These are phyloP conservation scores for Blastobasis lacticolella DNA, from an alignment of 2,888 invertebrate species.

Conservation along the genomic window DNA sequence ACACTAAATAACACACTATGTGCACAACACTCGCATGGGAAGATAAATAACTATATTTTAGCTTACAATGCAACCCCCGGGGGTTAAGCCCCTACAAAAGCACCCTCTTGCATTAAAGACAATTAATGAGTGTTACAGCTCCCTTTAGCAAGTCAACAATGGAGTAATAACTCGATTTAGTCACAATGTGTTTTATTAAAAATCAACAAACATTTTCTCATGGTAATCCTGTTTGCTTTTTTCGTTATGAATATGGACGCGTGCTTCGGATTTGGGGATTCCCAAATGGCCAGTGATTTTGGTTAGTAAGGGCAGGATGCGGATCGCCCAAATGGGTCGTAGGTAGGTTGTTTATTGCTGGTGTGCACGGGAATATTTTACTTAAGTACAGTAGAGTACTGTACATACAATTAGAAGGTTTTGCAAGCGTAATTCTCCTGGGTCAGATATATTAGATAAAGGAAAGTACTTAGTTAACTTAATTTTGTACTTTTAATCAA, in stretches of 20 bases:
- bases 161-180: constrained; percentile 57
- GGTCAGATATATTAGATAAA: too few species aligned
- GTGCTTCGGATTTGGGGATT: background rate
- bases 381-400: too few species aligned
- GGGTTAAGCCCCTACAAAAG: constrained; percentile 22
- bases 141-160: constrained; percentile 60
- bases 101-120: constrained; percentile 55
- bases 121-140: constrained; percentile 65
- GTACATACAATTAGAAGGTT: too few species aligned
- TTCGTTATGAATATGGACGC: background rate
- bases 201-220: constrained; percentile 38
- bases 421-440: too few species aligned
- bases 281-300: background rate
- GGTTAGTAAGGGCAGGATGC: background rate
- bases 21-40: constrained; percentile 47
- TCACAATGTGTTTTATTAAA: constrained; percentile 48
- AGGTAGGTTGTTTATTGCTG: too few species aligned
- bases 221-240: constrained; percentile 1
- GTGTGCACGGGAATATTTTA: too few species aligned
- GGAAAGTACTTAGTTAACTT: too few species aligned
- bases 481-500: too few species aligned
- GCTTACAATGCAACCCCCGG: constrained; percentile 53
- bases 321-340: too few species aligned
- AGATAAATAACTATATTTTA: constrained; percentile 62
- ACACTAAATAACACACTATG: constrained; percentile 9